Evolutionary conservation across 2,797 vertebrate species (phyloP).

Genomic region (Tiaroga cobitis): DNA sequence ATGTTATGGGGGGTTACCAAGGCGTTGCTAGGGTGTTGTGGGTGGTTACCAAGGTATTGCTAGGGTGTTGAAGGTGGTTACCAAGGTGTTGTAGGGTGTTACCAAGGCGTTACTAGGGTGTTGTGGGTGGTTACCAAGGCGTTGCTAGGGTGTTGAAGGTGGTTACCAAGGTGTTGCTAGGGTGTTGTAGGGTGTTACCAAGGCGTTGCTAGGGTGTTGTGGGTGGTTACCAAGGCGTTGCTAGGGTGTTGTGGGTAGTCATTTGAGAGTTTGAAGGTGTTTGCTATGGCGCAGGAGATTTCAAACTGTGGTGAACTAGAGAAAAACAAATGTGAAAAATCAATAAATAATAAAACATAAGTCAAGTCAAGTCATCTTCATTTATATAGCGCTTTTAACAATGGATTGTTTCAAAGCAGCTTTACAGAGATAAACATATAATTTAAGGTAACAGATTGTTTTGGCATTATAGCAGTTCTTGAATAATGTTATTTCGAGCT

Average conservation of each 20-base stretch:
- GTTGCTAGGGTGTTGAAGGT: not conserved
- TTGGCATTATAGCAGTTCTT: too few species aligned
- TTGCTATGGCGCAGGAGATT: not conserved
- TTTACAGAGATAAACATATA: too few species aligned
- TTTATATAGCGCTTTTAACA: too few species aligned
- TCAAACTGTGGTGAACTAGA: not conserved
- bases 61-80: too few species aligned
- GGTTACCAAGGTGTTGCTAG: too few species aligned
- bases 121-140: not conserved
- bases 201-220: not conserved
- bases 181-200: not conserved
- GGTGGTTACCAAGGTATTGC: too few species aligned
- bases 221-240: not conserved
- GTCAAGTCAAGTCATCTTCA: too few species aligned
- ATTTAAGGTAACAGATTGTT: too few species aligned
- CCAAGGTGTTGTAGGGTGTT: too few species aligned
- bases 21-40: not conserved
- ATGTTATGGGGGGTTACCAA: not conserved
- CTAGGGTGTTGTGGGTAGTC: not conserved
- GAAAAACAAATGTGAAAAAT: not conserved
- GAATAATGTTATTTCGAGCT: too few species aligned
- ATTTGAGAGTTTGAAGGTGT: not conserved
- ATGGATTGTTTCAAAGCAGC: too few species aligned
- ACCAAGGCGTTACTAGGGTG: too few species aligned
- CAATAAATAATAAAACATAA: not conserved